phyloP scores from a whole-genome alignment of 1,140 invertebrate genomes.

The Brachionus koreanus region DNA sequence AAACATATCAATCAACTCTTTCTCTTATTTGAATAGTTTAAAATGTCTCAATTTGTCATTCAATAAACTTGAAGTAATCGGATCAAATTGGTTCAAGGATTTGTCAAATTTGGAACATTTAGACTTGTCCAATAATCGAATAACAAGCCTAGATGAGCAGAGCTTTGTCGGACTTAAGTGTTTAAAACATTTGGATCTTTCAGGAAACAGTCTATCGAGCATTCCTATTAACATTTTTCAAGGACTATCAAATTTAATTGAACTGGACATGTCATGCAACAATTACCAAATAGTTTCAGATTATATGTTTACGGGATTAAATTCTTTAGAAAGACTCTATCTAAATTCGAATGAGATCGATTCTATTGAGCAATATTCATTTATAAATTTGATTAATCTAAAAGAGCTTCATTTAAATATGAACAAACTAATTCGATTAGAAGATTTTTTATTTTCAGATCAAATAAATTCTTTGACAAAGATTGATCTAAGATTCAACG shows the following conservation, averaged over 20 bases:
- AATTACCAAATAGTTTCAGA: neutral
- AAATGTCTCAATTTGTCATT: neutral
- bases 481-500: constrained; percentile 18
- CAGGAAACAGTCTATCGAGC: neutral
- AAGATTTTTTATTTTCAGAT: neutral
- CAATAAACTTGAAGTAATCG: constrained; percentile 4
- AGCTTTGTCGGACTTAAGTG: neutral
- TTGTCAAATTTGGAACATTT: neutral
- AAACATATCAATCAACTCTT: neutral
- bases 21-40: neutral
- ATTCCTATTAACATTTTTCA: neutral
- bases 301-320: neutral
- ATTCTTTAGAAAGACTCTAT: neutral
- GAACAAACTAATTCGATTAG: neutral
- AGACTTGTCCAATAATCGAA: neutral
- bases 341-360: constrained; percentile 26
- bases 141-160: neutral
- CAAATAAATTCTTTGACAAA: neutral
- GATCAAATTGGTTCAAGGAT: neutral
- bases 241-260: neutral
- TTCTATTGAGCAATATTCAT: neutral
- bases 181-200: neutral
- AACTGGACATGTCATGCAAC: constrained; percentile 5
- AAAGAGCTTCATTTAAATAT: constrained; percentile 21
- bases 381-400: neutral